These are phyloP conservation scores for Cataglyphis altisquamis DNA, from an alignment of 2,888 invertebrate species.

Conservation along the genomic window DNA sequence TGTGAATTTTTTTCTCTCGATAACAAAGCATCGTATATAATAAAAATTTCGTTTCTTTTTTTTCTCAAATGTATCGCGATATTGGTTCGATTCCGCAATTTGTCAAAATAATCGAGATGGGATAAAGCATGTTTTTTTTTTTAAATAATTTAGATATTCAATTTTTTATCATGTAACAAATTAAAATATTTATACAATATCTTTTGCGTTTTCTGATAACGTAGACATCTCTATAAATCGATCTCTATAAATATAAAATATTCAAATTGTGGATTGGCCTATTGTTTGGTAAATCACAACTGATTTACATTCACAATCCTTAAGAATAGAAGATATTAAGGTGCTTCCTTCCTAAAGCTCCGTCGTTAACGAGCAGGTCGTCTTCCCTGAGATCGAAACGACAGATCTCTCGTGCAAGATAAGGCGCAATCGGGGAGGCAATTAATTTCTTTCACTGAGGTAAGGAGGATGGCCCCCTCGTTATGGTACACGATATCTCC, in stretches of 20 bases:
- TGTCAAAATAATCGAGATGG: background rate
- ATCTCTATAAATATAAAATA: background rate
- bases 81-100: background rate
- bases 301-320: slow-evolving; percentile 6
- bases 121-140: background rate
- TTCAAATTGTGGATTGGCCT: background rate
- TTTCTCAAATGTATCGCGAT: background rate
- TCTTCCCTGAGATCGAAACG: slow-evolving; percentile 39
- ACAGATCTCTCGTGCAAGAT: slow-evolving; percentile 59
- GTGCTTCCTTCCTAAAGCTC: slow-evolving; percentile 1
- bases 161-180: background rate
- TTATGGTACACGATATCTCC: slow-evolving; percentile 67
- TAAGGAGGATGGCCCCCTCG: slow-evolving; percentile 52
- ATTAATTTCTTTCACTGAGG: slow-evolving; percentile 69
- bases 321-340: background rate
- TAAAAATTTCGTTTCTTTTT: background rate
- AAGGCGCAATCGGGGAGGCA: slow-evolving; percentile 49
- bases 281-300: background rate
- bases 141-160: background rate
- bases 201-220: background rate
- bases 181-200: background rate
- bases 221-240: too few species aligned
- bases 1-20: slow-evolving; percentile 14
- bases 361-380: slow-evolving; percentile 15
- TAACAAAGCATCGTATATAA: background rate